Evolutionary conservation across 2,888 invertebrate species (phyloP).

Genomic region (Mystacides longicornis): DNA sequence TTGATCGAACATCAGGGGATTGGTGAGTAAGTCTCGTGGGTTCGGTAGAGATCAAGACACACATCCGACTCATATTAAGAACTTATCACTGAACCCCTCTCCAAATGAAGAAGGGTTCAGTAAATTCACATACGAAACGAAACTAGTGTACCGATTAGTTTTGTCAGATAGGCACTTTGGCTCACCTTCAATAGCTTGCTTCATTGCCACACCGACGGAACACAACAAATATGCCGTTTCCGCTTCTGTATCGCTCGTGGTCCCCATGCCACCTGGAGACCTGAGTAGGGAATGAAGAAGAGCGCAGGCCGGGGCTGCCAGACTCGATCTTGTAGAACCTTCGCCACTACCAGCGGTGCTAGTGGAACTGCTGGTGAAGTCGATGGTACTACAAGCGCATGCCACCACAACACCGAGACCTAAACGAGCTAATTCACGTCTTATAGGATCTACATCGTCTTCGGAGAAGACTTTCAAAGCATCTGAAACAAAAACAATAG

Average conservation of each 20-base stretch:
- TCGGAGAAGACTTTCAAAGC: conserved; percentile 24
- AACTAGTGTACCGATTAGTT: no score
- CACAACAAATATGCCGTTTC: conserved; percentile 49
- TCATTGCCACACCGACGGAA: conserved; percentile 40
- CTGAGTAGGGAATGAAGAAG: conserved; percentile 53
- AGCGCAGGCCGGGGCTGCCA: conserved; percentile 54
- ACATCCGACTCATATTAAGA: no score
- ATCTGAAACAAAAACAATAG: conserved; percentile 12
- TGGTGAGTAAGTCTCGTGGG: no score
- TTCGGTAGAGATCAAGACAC: no score
- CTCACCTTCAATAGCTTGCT: conserved; percentile 40
- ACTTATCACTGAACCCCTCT: no score
- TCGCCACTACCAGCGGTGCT: not conserved
- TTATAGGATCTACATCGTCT: conserved; percentile 15
- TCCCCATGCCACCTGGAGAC: conserved; percentile 46
- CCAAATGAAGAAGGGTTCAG: no score
- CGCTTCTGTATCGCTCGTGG: conserved; percentile 48
- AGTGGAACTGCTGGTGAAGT: not conserved
- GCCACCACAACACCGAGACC: conserved; percentile 48
- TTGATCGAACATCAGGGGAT: no score
- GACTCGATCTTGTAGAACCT: conserved; percentile 33
- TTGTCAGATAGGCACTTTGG: no score
- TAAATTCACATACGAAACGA: no score
- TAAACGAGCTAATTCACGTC: conserved; percentile 43
- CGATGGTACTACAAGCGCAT: conserved; percentile 14